Evolutionary conservation across 2,113 vertebrate species (phyloP), one percentile per base, ranked within the genome.

Genomic region (Anarrhichthys ocellatus): DNA sequence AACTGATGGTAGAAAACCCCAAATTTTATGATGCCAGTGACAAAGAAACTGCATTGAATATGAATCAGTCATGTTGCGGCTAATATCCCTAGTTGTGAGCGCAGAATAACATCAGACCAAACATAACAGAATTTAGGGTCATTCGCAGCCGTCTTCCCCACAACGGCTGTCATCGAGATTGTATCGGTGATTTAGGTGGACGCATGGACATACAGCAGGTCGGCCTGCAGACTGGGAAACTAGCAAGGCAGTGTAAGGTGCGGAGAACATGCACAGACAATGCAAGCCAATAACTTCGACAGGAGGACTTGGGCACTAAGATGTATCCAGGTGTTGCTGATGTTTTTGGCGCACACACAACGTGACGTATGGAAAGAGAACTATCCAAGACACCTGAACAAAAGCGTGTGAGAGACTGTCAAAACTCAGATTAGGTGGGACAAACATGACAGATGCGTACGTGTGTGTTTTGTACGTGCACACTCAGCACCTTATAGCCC

Each of bases 351-450:
- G 13, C 32, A 58, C n/a, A 54, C 52, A 9, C 22, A 50, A 9
- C 71, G 42, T 82, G 79, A 69, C 78, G 80, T 74, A 68, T 80
- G 78, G 68, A 80, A 52, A 84, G 68, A 84, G 29, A 73, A 34
- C 36, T 63, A 65, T 75, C 58, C 78, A 11, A 73, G 71, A 82
- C 74, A 81, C 74, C 72, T 81, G 65, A 82, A 77, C 48, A 83
- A 83, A 84, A 80, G 75, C 17, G 29, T 54, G 70, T 67, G 46
- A 7, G 34, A 78, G 48, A 59, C 48, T 38, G 68, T 15, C 32
- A 66, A 72, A 78, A 63, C 65, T 62, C 69, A 24, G 50, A 59
- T 48, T 50, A 67, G 38, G 32, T 34, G 9, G 34, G 48, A 36
- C 59, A 59, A 66, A 80, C 14, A 34, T 10, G 38, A 58, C 46